Conservation (phyloP, 2,797 vertebrate species). For the Triplophysa bombifrons region DNA sequence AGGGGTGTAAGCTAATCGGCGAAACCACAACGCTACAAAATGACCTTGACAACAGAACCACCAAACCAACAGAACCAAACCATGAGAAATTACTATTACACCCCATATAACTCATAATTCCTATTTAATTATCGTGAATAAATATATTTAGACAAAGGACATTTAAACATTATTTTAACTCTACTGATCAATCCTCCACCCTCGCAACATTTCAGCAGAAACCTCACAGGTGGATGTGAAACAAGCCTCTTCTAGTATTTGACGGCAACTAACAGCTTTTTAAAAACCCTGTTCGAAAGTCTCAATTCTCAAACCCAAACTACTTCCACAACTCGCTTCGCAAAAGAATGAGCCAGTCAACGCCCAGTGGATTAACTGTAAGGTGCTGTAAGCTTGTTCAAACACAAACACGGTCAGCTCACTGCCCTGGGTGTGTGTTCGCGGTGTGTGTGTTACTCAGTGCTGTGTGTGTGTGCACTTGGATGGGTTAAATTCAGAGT, state of each 20-base stretch:
- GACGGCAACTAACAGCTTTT: background rate
- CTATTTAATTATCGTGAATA: too few relatives aligned
- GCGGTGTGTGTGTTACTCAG: too few relatives aligned
- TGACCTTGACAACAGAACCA: background rate
- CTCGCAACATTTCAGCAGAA: background rate
- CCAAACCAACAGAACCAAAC: background rate
- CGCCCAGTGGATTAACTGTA: background rate
- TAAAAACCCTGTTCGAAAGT: background rate
- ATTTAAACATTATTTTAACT: too few relatives aligned
- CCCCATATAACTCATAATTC: too few relatives aligned
- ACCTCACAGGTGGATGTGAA: background rate
- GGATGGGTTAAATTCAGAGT: too few relatives aligned
- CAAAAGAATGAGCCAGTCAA: background rate
- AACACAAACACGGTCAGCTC: background rate
- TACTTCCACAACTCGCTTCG: background rate
- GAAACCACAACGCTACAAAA: background rate
- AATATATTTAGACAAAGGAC: too few relatives aligned
- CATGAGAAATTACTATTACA: background rate
- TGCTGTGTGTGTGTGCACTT: too few relatives aligned
- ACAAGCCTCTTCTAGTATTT: background rate
- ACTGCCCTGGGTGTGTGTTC: too few relatives aligned
- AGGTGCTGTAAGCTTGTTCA: constrained; percentile 6
- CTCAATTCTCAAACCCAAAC: background rate
- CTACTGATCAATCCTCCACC: background rate
- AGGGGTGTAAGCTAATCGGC: background rate